Conservation (phyloP, 2,888 invertebrate species). For the Anthoptus insignis region DNA sequence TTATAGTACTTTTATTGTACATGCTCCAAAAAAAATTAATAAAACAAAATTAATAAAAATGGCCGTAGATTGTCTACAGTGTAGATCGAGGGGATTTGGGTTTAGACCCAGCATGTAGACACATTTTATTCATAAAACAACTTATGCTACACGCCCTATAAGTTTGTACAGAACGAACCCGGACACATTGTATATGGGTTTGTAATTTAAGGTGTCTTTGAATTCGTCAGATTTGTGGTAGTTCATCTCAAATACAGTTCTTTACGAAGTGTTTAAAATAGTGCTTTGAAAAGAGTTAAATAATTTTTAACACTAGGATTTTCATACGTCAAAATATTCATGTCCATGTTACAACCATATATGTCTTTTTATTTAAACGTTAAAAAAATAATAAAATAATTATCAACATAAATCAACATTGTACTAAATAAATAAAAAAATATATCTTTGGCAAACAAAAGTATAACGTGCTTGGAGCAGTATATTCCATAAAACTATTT, state of each 20-base stretch:
- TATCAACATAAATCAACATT: not conserved
- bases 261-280: no score
- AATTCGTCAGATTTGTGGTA: no score
- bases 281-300: no score
- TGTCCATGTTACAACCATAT: no score
- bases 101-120: slow-evolving; percentile 1
- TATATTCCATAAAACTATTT: not conserved
- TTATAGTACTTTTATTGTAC: not conserved
- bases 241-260: no score
- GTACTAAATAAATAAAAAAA: slow-evolving; percentile 20
- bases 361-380: no score
- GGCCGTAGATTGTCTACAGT: not conserved
- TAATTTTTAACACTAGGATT: no score
- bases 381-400: slow-evolving; percentile 8
- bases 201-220: no score
- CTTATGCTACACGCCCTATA: slow-evolving; percentile 1
- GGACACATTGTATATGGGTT: slow-evolving; percentile 3
- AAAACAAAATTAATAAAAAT: no score
- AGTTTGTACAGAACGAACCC: slow-evolving; percentile 2
- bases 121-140: not conserved
- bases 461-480: slow-evolving; percentile 13
- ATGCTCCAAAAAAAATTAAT: not conserved
- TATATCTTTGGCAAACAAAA: slow-evolving; percentile 24
- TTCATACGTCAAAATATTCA: no score
- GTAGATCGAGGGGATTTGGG: not conserved